Evolutionary conservation across 2,797 vertebrate species (phyloP), one percentile per base, ranked within the genome.

Genomic region (Margarornis squamiger): DNA sequence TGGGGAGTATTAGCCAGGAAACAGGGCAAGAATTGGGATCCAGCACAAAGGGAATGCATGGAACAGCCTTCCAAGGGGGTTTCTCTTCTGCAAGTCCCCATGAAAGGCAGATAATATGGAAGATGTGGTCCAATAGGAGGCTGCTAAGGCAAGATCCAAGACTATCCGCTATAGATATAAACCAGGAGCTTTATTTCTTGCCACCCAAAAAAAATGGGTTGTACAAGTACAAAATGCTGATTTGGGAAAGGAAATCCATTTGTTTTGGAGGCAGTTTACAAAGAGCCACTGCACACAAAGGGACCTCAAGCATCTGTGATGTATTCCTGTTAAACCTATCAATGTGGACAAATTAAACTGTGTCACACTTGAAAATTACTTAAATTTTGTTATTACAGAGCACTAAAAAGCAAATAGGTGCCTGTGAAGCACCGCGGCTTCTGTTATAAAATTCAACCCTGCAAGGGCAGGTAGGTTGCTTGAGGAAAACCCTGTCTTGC

Each of bases 401-500:
- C 23, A 39, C 16, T 22, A 19, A 46, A 70, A 75, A 11, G 8
- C 27, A 18, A 57, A 26, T 0, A 54, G 38, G 43, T 79, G 57
- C 17, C 43, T 19, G 29, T 32, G 70, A 67, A 29, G 48, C 22
- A 14, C 19, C 3, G 3, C 0, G 6, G 41, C 23, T 63, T 41
- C 71, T 45, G n/a, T 43, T 58, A 39, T 3, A 68, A 61, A 58
- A 65, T 3, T 16, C 10, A 68, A 32, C 22, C 4, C 34, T 39
- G 41, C 1, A 3, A 59, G 52, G 4, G 12, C 34, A 14, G 41
- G 54, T 36, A 2, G 2, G 1, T 0, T 20, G 45, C 36, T 48
- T 30, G 17, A 20, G 2, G 3, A 22, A 46, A 77, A 34, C 18
- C 39, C n/a, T 22, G 21, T 49, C 21, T 26, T 11, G 6, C 4